Evolutionary conservation across 2,888 invertebrate genomes (phyloP).

Genomic region (Gymnocheta viridis): DNA sequence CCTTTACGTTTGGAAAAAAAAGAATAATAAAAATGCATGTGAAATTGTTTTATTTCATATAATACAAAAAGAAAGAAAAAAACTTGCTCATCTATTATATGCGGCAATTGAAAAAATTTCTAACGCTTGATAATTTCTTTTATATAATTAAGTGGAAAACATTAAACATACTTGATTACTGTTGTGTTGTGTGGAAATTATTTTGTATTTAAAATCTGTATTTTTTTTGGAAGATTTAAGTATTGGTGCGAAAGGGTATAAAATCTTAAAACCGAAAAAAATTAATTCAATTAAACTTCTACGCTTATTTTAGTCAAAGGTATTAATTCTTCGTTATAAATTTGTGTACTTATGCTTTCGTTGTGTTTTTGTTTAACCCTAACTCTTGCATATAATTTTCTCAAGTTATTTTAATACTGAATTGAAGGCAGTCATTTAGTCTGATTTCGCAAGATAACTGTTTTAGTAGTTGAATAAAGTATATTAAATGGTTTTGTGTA

Average conservation of each 20-base stretch:
- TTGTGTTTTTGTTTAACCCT: neutral
- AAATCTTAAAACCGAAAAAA: constrained; percentile 1
- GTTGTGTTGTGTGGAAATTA: neutral
- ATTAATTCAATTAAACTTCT: constrained; percentile 37
- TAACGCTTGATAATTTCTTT: constrained; percentile 7
- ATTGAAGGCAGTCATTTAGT: too few species aligned
- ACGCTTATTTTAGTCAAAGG: constrained; percentile 40
- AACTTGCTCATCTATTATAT: too few species aligned
- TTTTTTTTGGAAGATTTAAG: neutral
- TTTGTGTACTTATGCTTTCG: constrained; percentile 42
- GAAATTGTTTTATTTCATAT: neutral
- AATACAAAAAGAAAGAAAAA: neutral
- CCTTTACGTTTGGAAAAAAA: too few species aligned
- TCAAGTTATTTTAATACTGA: too few species aligned
- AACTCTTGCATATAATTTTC: neutral
- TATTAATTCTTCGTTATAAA: constrained; percentile 40
- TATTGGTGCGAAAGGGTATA: neutral
- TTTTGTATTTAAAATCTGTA: neutral
- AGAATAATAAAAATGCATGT: too few species aligned
- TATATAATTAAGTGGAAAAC: constrained; percentile 7
- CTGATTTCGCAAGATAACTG: too few species aligned
- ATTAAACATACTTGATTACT: too few species aligned
- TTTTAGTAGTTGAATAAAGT: too few species aligned
- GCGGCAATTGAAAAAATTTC: constrained; percentile 56
- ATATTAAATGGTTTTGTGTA: too few species aligned